Percentiles rank a stretch among this genome's conserved stretches.
These are phyloP conservation scores for Atethmia centrago DNA, from an alignment of 2,888 invertebrate species.

Conservation along the genomic window DNA sequence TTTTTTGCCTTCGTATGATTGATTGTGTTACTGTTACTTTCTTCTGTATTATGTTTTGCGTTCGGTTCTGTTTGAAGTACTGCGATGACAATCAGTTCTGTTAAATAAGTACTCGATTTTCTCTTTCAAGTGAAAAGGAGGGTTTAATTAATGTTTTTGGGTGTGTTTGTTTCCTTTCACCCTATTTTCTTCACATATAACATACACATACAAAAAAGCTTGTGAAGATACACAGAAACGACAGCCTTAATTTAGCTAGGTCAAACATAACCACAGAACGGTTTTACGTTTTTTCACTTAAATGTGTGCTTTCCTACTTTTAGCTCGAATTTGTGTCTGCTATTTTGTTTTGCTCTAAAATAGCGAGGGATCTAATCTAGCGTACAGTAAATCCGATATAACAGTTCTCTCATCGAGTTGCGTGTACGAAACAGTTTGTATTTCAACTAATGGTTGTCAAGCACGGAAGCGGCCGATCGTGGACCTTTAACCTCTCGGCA, in stretches of 20 bases:
- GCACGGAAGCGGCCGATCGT: constrained; percentile 76
- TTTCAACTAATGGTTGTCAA: constrained; percentile 71
- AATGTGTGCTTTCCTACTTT: constrained; percentile 23
- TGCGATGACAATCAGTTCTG: constrained; percentile 48
- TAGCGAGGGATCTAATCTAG: constrained; percentile 60
- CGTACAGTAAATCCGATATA: constrained; percentile 66
- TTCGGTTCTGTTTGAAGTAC: constrained; percentile 43
- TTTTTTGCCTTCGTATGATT: constrained; percentile 69
- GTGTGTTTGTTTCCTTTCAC: constrained; percentile 35
- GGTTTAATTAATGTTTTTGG: constrained; percentile 39
- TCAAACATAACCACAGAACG: constrained; percentile 37
- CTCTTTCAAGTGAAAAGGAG: constrained; percentile 34
- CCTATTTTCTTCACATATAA: constrained; percentile 2
- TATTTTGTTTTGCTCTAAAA: constrained; percentile 50
- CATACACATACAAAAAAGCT: background rate
- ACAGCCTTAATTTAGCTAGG: constrained; percentile 41
- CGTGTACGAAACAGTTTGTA: constrained; percentile 72
- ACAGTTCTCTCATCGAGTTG: constrained; percentile 68
- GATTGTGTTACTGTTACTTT: constrained; percentile 74
- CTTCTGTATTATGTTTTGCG: constrained; percentile 72
- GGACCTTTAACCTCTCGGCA: constrained; percentile 76
- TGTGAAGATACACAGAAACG: constrained; percentile 4
- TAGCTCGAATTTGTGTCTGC: constrained; percentile 17
- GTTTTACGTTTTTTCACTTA: constrained; percentile 29
- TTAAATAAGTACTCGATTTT: constrained; percentile 43